phyloP scores from a whole-genome alignment of 2,888 invertebrate species.

The Agonopterix subpropinquella region DNA sequence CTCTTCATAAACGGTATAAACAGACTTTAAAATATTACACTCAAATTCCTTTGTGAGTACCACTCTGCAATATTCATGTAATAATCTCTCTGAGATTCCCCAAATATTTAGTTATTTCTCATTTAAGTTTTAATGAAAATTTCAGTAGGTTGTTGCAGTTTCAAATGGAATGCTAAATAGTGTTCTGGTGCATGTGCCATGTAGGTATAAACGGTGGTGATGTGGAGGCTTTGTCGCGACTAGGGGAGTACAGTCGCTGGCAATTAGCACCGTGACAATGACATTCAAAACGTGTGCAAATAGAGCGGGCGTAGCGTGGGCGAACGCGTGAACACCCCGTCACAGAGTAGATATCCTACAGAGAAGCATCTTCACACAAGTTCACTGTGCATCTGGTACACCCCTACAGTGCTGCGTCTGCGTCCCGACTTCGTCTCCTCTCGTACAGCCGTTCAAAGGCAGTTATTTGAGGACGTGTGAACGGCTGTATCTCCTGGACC shows the following conservation, averaged over 20 bases:
- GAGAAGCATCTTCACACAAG: no score
- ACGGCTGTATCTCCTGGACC: no score
- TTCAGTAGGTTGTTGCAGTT: constrained; percentile 6
- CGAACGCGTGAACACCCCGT: not conserved
- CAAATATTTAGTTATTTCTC: constrained; percentile 24
- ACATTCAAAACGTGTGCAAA: constrained; percentile 70
- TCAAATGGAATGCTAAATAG: no score
- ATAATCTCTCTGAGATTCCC: constrained; percentile 14
- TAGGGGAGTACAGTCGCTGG: constrained; percentile 29
- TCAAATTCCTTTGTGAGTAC: constrained; percentile 23
- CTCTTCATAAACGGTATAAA: constrained; percentile 43
- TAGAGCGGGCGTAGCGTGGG: constrained; percentile 25
- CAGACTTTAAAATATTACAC: constrained; percentile 38
- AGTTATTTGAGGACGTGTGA: no score
- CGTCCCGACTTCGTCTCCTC: no score
- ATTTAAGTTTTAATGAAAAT: constrained; percentile 33
- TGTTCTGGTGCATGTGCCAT: no score
- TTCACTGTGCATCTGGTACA: no score
- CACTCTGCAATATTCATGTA: constrained; percentile 20
- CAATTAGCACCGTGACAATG: constrained; percentile 69
- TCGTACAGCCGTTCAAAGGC: no score
- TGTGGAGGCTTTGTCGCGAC: constrained; percentile 14
- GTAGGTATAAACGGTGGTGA: no score
- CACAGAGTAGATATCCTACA: not conserved
- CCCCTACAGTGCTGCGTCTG: no score